Evolutionary conservation across 2,888 invertebrate species (phyloP), one percentile per base, ranked within the genome.

Genomic region (Lathronympha strigana): DNA sequence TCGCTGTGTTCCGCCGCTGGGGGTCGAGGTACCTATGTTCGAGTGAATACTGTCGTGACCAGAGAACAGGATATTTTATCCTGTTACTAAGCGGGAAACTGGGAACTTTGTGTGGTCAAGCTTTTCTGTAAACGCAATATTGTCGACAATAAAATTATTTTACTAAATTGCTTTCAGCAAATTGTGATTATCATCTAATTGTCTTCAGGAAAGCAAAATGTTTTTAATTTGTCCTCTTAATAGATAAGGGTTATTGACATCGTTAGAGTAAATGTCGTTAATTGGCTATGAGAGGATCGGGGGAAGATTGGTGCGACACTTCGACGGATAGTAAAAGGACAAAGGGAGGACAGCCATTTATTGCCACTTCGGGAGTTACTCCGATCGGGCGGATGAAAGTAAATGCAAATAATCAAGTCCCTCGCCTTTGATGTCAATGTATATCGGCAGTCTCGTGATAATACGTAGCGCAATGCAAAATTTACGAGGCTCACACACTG

Each of bases 201-300:
- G 15, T n/a, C 19, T 4, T 23, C 11, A 4, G 40, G 2, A 25
- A 3, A 43, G 43, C 5, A 21, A 55, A 31, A 9, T 6, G 38
- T 21, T 15, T 4, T 55, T 63, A 49, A 49, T 31, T 63, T 40
- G 40, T 21, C 23, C 28, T 31, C 21, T 38, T 25, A 28, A 15
- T 49, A 15, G 47, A 15, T 6, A 25, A 40, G 36, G 51, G 58
- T 63, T 43, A 43, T 23, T 63, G 57, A 63, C 57, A 51, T 57
- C 51, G 8, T n/a, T 17, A 19, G 45, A 28, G 58, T 58, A 58
- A 28, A 51, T 58, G 51, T 25, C 28, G 28, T 43, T 23, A 54
- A 66, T 60, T 31, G 47, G 50, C 21, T 21, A 38, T 28, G 19
- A 31, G 60, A 19, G 47, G 64, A 23, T 33, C 43, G n/a, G 45